Percentiles rank a stretch among this genome's conserved stretches.
Conservation (phyloP, 2,113 vertebrate genomes). For the Melanotaenia duboulayi region DNA sequence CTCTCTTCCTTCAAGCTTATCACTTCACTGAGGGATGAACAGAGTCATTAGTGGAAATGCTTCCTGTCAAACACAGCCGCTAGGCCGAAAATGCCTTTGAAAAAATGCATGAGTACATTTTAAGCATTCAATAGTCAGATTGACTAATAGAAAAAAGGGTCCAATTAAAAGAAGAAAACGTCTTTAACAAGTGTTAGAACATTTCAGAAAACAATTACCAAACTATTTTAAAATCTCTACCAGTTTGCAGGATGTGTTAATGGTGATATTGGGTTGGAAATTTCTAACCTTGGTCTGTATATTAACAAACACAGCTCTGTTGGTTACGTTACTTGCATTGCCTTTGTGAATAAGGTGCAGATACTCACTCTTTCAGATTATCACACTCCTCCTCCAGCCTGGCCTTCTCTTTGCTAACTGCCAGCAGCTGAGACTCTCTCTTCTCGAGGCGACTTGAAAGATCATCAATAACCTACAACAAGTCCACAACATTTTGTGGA, state of each 20-base stretch:
- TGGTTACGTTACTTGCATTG: background rate
- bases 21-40: conserved; percentile 88
- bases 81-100: background rate
- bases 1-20: conserved; percentile 93
- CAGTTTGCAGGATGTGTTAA: background rate
- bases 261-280: background rate
- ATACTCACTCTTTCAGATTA: conserved; percentile 97
- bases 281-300: background rate
- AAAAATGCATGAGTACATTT: background rate
- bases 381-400: conserved; percentile 93
- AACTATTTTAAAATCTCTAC: too few relatives aligned
- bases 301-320: background rate
- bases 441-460: conserved; percentile 92
- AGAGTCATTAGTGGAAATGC: conserved; percentile 26
- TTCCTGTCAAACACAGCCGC: conserved; percentile 3
- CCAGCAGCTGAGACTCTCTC: conserved; percentile 92
- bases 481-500: background rate
- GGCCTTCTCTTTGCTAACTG: conserved; percentile 96
- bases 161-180: background rate
- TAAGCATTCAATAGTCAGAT: background rate
- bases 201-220: too few relatives aligned
- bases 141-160: background rate
- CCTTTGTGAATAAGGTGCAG: background rate
- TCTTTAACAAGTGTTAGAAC: too few relatives aligned
- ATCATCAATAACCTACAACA: conserved; percentile 88